Evolutionary conservation across 2,113 vertebrate genomes (phyloP).

Genomic region (Daboia siamensis): DNA sequence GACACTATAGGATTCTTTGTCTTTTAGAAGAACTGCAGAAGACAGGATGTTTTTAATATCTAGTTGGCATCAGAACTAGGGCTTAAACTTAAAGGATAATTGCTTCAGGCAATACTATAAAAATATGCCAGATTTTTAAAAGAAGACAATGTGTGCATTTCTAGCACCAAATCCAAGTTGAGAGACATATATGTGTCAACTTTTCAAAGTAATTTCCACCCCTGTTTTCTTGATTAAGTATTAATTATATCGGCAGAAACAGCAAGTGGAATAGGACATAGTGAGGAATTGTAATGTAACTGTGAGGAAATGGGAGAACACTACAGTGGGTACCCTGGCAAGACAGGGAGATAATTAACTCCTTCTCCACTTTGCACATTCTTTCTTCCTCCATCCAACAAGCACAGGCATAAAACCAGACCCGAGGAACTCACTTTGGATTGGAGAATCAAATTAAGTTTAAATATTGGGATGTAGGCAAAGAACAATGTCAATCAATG

Average conservation of each 20-base stretch:
- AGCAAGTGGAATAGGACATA: neutral
- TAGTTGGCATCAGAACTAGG: neutral
- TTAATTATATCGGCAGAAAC: neutral
- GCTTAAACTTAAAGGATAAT: too few relatives aligned
- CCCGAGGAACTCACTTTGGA: neutral
- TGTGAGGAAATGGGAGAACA: neutral
- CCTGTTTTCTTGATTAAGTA: neutral
- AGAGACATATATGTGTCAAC: neutral
- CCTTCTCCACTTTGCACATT: neutral
- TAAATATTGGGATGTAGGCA: neutral
- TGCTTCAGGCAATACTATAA: neutral
- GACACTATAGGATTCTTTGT: neutral
- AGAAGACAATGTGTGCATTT: neutral
- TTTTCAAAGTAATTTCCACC: neutral
- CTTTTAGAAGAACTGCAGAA: neutral
- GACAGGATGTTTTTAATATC: too few relatives aligned
- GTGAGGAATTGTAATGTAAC: neutral
- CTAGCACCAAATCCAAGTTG: neutral
- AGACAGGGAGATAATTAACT: neutral
- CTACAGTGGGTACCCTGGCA: neutral
- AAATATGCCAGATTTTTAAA: neutral
- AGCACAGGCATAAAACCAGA: constrained; percentile 1
- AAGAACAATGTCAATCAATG: constrained; percentile 1
- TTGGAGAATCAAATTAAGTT: constrained; percentile 1
- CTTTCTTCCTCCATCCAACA: neutral